Evolutionary conservation across 2,797 vertebrate genomes (phyloP), one percentile per base, ranked within the genome.

Genomic region (Cyclopterus lumpus): DNA sequence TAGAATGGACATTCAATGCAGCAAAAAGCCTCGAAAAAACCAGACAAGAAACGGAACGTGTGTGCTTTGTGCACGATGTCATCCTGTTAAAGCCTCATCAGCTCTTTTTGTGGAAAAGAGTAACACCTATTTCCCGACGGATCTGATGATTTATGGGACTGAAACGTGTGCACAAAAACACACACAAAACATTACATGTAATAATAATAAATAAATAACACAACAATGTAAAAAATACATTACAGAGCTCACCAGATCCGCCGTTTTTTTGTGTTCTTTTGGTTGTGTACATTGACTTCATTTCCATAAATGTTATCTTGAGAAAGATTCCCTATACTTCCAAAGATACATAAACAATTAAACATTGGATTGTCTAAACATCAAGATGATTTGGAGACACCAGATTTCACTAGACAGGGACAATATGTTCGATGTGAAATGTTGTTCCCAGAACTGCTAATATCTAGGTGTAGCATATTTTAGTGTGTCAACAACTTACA

Each of bases 1-100:
- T 73, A 71, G 74, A 82, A 81, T 59, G 88, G 80, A 88, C 81
- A 80, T 67, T 84, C 40, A 55, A 64, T 75, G 84, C 72, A 76
- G 79, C 75, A 78, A 72, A 78, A 81, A 26, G 38, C 44, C 67
- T 49, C 40, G 2, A 66, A 57, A n/a, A 77, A 63, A 69, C 59
- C 64, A 66, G 55, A 77, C 40, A 18, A 60, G 72, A 38, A 75
- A 42, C 28, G 54, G 32, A 59, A 24, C 62, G 61, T 18, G 63
- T 22, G 32, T 20, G 22, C 12, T 14, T 53, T 12, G 40, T 38
- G 30, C 18, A 55, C 18, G 1, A 22, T 67, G 67, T 72, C 40
- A 7, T 65, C 32, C 9, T 49, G 28, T n/a, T 55, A 60, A 86
- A 48, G 72, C 70, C 74, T 38, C 4, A 1, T 0, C 26, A 8